A percentile compares a stretch with the other conserved stretches of the same genome.
These are phyloP conservation scores for Pelobates fuscus DNA, from an alignment of 2,113 vertebrate genomes.

Conservation along the genomic window DNA sequence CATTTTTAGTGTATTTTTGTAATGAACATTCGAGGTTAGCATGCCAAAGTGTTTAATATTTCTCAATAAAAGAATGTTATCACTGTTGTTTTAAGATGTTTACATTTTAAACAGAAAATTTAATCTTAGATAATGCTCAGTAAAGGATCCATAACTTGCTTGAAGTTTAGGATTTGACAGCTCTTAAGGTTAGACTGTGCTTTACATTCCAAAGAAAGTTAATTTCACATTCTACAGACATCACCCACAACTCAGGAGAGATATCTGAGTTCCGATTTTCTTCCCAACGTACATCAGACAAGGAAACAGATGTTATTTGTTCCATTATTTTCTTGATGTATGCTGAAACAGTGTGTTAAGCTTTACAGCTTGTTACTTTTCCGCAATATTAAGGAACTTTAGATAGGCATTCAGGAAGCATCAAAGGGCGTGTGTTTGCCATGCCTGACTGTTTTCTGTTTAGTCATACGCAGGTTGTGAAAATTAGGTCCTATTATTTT, in stretches of 20 bases:
- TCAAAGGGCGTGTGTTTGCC: slow-evolving; percentile 15
- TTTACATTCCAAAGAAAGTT: slow-evolving; percentile 55
- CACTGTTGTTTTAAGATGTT: slow-evolving; percentile 57
- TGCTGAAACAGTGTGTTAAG: slow-evolving; percentile 37
- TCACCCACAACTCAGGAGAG: slow-evolving; percentile 48
- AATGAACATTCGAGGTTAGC: too few species aligned
- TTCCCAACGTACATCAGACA: slow-evolving; percentile 23
- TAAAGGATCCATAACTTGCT: slow-evolving; percentile 62
- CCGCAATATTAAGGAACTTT: slow-evolving; percentile 37
- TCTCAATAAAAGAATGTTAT: neutral
- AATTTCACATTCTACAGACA: slow-evolving; percentile 58
- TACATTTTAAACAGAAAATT: slow-evolving; percentile 56
- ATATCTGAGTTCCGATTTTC: slow-evolving; percentile 45
- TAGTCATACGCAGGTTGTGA: slow-evolving; percentile 17
- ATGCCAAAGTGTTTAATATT: too few species aligned
- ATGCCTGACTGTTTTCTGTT: slow-evolving; percentile 33
- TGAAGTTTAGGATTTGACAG: slow-evolving; percentile 64
- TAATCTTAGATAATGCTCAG: slow-evolving; percentile 57
- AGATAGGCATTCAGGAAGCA: slow-evolving; percentile 18
- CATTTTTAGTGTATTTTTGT: too few species aligned
- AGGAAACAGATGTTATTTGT: slow-evolving; percentile 47
- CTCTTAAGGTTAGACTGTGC: slow-evolving; percentile 57
- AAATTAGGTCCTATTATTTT: slow-evolving; percentile 6
- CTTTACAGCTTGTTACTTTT: slow-evolving; percentile 46
- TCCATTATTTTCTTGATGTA: slow-evolving; percentile 41